Evolutionary conservation across 2,888 invertebrate species (phyloP), one percentile per base, ranked within the genome.

Genomic region (Unio pictorum): DNA sequence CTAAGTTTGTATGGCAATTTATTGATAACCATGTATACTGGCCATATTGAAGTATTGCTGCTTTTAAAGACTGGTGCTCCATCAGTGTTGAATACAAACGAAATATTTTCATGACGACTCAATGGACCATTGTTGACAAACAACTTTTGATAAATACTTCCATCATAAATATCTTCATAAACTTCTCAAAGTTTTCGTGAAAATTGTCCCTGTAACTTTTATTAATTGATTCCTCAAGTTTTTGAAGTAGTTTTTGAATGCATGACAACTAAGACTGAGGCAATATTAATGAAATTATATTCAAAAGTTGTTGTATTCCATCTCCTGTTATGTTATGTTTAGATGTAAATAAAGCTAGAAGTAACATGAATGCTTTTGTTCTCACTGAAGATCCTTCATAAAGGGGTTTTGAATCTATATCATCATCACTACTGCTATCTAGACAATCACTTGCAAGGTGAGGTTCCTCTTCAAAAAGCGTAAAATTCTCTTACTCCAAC

Each of bases 151-250:
- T 34, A 34, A 34, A 34, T 7, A 34, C 6, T 34, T 34, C 30
- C 30, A 34, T 69, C 66, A 66, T 72, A 72, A 34, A 72, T 72
- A 62, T 69, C 69, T 59, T 64, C 61, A 68, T 56, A 71, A 15
- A 6, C 30, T 30, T 65, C 64, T 45, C 3, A n/a, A 17, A 56
- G 34, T 54, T 64, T 56, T 66, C 58, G 15, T 23, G 34, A 54
- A 65, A 68, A 68, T 34, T 65, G 57, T 18, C 61, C 28, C 23
- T 71, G 67, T 55, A 71, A 57, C 54, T 20, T 64, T 17, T 20
- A 67, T 56, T 7, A 71, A n/a, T 5, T 67, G 71, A 61, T 67
- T 65, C 58, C 26, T 58, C 45, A 45, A 45, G 45, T 45, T 45
- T 45, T 45, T 45, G 45, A 45, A 45, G 45, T 45, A 45, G 11